phyloP scores from a whole-genome alignment of 37 sponge, comb jelly and placozoan species.

The Cliona cf. orientalis region DNA sequence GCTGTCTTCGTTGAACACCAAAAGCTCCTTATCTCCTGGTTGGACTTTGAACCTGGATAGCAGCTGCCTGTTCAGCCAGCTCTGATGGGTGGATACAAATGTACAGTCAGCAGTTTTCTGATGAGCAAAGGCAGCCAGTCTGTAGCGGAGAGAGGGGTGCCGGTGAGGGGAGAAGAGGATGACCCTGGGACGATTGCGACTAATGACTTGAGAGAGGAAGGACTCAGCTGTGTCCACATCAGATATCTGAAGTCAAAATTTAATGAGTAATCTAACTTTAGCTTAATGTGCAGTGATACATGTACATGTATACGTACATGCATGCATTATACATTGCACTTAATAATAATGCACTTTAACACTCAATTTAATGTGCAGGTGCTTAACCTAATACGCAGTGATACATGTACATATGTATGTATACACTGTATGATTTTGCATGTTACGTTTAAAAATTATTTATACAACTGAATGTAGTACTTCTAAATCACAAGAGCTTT shows the following conservation, averaged over 20 bases:
- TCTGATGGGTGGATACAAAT: conserved; percentile 10
- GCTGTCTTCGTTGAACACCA: conserved; percentile 48
- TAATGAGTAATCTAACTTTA: too few species aligned
- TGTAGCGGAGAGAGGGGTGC: conserved; percentile 45
- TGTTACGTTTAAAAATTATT: too few species aligned
- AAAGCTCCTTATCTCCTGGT: conserved; percentile 18
- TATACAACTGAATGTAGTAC: too few species aligned
- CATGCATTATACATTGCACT: too few species aligned
- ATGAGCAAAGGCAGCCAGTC: conserved; percentile 35
- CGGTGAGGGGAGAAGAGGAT: conserved; percentile 33
- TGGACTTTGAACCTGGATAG: conserved; percentile 7
- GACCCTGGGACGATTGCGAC: conserved; percentile 44
- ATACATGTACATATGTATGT: too few species aligned
- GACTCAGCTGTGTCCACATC: not conserved
- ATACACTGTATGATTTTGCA: too few species aligned
- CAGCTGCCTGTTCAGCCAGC: not conserved
- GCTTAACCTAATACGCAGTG: too few species aligned
- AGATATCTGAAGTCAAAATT: conserved; percentile 41
- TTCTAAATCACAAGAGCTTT: too few species aligned
- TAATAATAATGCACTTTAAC: too few species aligned
- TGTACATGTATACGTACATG: too few species aligned
- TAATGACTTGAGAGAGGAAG: conserved; percentile 33
- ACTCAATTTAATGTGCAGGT: too few species aligned
- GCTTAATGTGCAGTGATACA: not conserved
- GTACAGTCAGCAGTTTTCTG: conserved; percentile 35